Conservation (phyloP, 2,888 invertebrate genomes). For the Clitarchus hookeri region DNA sequence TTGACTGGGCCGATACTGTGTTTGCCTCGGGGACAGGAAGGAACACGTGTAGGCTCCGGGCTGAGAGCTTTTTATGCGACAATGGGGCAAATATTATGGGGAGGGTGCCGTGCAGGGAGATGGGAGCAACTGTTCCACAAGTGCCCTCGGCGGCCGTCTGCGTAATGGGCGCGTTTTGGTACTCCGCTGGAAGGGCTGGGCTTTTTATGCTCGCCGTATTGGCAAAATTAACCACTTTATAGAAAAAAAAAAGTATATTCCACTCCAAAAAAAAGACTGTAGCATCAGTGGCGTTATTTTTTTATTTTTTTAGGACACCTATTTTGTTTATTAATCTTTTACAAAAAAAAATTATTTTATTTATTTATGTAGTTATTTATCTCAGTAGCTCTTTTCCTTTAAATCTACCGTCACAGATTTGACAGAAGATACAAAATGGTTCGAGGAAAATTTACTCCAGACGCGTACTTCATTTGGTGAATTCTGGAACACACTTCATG, state of each 20-base stretch:
- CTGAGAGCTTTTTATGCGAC: neutral
- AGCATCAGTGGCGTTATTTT: too few species aligned
- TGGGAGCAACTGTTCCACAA: neutral
- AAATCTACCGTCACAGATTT: too few species aligned
- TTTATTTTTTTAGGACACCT: too few species aligned
- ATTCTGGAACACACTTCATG: too few species aligned
- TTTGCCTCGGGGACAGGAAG: constrained; percentile 3
- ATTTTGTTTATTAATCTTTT: too few species aligned
- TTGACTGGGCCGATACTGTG: constrained; percentile 11
- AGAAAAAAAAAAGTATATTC: neutral
- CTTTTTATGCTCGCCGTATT: neutral
- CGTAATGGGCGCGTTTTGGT: neutral
- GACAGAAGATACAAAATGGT: too few species aligned
- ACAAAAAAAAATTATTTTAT: too few species aligned
- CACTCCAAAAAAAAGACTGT: neutral
- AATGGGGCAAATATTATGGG: neutral
- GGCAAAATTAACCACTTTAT: neutral
- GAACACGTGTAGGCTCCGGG: constrained; percentile 19
- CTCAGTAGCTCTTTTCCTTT: too few species aligned
- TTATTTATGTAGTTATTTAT: too few species aligned
- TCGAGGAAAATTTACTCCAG: too few species aligned
- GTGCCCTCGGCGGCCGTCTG: neutral
- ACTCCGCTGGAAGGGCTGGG: neutral
- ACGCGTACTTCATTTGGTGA: too few species aligned
- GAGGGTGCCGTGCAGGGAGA: neutral